phyloP scores from a whole-genome alignment of 2,797 vertebrate species.

The Strix occidentalis region DNA sequence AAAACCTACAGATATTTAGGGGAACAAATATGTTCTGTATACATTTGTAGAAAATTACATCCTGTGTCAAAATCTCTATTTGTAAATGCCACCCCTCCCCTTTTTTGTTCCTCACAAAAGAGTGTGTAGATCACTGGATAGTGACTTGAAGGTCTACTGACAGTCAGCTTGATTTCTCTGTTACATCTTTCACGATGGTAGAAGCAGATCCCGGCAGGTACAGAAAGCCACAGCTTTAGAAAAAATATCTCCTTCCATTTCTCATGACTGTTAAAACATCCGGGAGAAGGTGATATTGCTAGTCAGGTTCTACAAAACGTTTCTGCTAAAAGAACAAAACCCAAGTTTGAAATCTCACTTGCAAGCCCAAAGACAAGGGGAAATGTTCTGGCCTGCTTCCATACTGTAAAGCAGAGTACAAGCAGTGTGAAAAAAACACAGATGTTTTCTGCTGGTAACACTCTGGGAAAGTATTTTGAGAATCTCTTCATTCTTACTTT shows the following conservation, averaged over 20 bases:
- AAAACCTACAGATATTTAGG: not conserved
- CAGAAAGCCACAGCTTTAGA: not conserved
- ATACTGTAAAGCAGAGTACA: not conserved
- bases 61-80: not conserved
- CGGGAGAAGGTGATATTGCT: not conserved
- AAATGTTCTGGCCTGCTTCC: not conserved
- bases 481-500: constrained; percentile 1
- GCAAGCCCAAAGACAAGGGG: not conserved
- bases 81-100: fast-evolving
- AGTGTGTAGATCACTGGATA: not conserved
- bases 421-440: not conserved
- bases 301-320: not conserved
- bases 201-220: not conserved
- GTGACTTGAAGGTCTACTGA: not conserved
- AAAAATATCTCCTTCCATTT: not conserved
- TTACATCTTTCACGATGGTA: not conserved
- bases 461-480: not conserved
- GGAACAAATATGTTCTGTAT: not conserved
- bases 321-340: not conserved
- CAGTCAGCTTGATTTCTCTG: not conserved
- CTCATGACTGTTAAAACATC: not conserved
- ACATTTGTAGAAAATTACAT: not conserved
- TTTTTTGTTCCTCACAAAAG: not conserved
- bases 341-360: not conserved
- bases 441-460: not conserved